Conservation (phyloP, 2,888 invertebrate genomes). For the Pandemis cinnamomeana region DNA sequence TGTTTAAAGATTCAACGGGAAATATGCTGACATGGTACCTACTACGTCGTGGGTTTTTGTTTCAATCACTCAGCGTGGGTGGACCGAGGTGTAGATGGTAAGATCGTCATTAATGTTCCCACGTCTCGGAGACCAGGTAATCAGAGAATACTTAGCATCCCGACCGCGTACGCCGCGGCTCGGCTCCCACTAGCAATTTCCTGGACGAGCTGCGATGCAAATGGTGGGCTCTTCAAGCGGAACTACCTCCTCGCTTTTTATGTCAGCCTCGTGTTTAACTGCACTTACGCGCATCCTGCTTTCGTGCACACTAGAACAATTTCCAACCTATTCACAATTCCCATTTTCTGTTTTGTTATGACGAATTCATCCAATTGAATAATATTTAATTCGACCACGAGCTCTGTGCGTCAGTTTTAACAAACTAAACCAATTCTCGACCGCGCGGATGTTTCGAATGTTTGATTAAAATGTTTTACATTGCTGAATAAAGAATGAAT, state of each 20-base stretch:
- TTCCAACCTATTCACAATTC: constrained; percentile 29
- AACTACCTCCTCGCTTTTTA: constrained; percentile 48
- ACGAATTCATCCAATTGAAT: constrained; percentile 24
- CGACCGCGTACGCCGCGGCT: constrained; percentile 45
- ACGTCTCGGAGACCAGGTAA: constrained; percentile 42
- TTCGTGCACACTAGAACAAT: constrained; percentile 34
- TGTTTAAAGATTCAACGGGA: constrained; percentile 44
- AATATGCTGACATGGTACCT: constrained; percentile 30
- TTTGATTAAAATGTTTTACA: constrained; percentile 19
- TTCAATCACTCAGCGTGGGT: constrained; percentile 32
- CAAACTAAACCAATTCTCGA: constrained; percentile 23
- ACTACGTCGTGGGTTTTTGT: constrained; percentile 41
- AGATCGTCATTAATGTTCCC: constrained; percentile 38
- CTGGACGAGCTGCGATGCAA: constrained; percentile 63
- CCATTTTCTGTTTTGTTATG: constrained; percentile 18
- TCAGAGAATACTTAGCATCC: constrained; percentile 50
- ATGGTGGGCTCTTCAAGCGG: constrained; percentile 58
- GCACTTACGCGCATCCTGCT: constrained; percentile 42
- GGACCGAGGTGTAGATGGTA: constrained; percentile 5
- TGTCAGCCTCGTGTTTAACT: constrained; percentile 44
- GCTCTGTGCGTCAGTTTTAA: constrained; percentile 12
- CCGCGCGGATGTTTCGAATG: constrained; percentile 14
- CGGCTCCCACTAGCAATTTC: constrained; percentile 55
- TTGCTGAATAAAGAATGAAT: constrained; percentile 23
- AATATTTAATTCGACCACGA: constrained; percentile 6